These are phyloP conservation scores for Pinna nobilis DNA, from an alignment of 1,140 invertebrate species.

Conservation along the genomic window DNA sequence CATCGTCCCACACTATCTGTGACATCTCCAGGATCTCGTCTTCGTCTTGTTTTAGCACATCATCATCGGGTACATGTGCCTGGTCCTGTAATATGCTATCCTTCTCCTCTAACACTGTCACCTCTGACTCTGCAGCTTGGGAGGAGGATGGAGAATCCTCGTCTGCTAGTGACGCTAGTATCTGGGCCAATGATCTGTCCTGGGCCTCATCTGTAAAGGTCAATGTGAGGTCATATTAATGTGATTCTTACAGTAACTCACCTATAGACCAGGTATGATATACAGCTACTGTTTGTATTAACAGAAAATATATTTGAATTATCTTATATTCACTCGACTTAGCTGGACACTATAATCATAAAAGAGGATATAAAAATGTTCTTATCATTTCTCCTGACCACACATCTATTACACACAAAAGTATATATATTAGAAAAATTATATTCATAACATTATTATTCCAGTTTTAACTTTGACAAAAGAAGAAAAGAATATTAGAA, in stretches of 20 bases:
- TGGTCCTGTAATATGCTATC: slow-evolving; percentile 67
- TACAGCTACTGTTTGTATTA: neutral
- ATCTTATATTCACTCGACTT: neutral
- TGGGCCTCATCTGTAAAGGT: slow-evolving; percentile 16
- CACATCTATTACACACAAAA: too few relatives aligned
- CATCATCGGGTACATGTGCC: slow-evolving; percentile 31
- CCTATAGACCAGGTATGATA: neutral
- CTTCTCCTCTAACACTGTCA: slow-evolving; percentile 56
- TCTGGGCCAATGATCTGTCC: slow-evolving; percentile 76
- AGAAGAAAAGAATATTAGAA: too few relatives aligned
- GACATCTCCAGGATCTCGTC: slow-evolving; percentile 68
- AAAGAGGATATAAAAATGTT: too few relatives aligned
- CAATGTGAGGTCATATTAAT: neutral
- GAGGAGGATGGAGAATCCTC: slow-evolving; percentile 40
- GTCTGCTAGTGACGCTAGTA: slow-evolving; percentile 75
- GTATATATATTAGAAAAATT: too few relatives aligned
- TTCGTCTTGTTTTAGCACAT: slow-evolving; percentile 45
- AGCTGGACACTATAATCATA: neutral
- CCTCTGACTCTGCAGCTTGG: slow-evolving; percentile 50
- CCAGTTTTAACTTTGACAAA: too few relatives aligned
- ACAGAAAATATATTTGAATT: neutral
- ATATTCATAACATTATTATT: too few relatives aligned
- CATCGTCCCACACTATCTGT: slow-evolving; percentile 56
- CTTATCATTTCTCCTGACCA: too few relatives aligned
- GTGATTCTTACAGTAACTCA: neutral